Evolutionary conservation across 2,797 vertebrate species (phyloP).

Genomic region (Zalophus californianus): DNA sequence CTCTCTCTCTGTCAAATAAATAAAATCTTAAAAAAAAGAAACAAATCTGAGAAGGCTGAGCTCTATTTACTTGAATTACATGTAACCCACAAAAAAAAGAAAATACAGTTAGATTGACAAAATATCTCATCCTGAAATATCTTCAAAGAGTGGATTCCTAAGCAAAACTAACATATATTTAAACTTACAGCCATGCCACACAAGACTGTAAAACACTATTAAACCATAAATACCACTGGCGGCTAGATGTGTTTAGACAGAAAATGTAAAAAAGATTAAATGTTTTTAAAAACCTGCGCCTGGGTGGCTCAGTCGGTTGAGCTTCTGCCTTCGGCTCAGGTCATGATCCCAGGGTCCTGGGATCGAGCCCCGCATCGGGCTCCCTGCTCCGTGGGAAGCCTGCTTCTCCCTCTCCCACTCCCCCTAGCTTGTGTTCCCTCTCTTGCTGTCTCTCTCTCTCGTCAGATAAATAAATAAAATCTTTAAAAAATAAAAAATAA

Average conservation of each 20-base stretch:
- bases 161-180: constrained; percentile 51
- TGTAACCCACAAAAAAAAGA: background rate
- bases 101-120: background rate
- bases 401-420: no score
- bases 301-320: no score
- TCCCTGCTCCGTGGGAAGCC: no score
- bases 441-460: no score
- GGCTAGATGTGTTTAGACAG: constrained; percentile 24
- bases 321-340: no score
- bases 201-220: constrained; percentile 13
- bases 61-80: background rate
- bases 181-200: background rate
- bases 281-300: background rate
- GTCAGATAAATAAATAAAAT: no score
- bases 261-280: background rate
- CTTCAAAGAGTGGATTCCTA: constrained; percentile 10
- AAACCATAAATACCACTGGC: background rate
- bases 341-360: no score
- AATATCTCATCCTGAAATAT: constrained; percentile 10
- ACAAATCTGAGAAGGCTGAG: background rate
- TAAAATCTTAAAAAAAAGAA: no score
- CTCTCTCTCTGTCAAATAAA: no score
- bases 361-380: no score
- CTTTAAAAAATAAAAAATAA: no score
- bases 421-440: no score